Evolutionary conservation across 1,140 invertebrate species (phyloP).

Genomic region (Aethina tumida): DNA sequence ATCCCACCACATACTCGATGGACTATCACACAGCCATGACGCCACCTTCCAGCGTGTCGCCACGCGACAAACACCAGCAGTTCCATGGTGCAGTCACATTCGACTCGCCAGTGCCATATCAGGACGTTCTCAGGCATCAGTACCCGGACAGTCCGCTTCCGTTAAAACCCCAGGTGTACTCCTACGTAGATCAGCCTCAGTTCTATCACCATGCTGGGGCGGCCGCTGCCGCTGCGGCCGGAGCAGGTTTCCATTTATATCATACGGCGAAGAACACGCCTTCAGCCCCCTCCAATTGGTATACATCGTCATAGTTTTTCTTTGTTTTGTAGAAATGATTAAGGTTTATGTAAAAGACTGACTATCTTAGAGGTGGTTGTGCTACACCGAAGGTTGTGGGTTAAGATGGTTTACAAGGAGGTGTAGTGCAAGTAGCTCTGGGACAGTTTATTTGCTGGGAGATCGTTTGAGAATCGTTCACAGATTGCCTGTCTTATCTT

Average conservation of each 20-base stretch:
- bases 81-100: constrained; percentile 34
- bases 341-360: too few species aligned
- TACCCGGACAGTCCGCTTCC: constrained; percentile 67
- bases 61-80: constrained; percentile 72
- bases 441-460: too few species aligned
- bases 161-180: constrained; percentile 83
- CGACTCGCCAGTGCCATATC: constrained; percentile 40
- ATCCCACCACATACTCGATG: constrained; percentile 55
- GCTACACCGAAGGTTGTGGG: too few species aligned
- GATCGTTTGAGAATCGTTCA: too few species aligned
- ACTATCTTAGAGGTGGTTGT: too few species aligned
- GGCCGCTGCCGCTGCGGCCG: constrained; percentile 52
- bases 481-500: too few species aligned
- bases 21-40: constrained; percentile 90
- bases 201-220: constrained; percentile 66
- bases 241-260: constrained; percentile 79
- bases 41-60: constrained; percentile 88
- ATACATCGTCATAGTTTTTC: constrained; percentile 61
- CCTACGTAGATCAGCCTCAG: constrained; percentile 66
- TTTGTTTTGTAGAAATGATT: constrained; percentile 1
- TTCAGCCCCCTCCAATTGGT: constrained; percentile 55
- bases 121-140: constrained; percentile 48
- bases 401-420: too few species aligned
- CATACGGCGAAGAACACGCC: constrained; percentile 61
- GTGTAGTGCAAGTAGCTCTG: too few species aligned